Percentiles rank a stretch among this genome's conserved stretches.
These are phyloP conservation scores for Anabas testudineus DNA, from an alignment of 2,797 vertebrate species.

Conservation along the genomic window DNA sequence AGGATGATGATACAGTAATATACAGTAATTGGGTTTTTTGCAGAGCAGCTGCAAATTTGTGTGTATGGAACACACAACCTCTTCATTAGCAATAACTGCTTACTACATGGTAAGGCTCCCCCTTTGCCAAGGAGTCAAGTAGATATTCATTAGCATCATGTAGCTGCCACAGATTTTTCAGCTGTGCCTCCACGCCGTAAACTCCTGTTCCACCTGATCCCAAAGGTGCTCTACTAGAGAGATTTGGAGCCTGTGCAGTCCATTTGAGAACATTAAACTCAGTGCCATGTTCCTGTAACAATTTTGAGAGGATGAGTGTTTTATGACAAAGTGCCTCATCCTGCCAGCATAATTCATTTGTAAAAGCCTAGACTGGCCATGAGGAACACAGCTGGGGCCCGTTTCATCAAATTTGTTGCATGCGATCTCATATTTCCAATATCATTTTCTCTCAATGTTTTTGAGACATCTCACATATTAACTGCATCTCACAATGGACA, in stretches of 20 bases:
- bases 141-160: not conserved
- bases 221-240: slow-evolving; percentile 3
- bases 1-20: no score
- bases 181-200: not conserved
- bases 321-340: slow-evolving; percentile 29
- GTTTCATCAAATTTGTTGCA: slow-evolving; percentile 41
- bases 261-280: slow-evolving; percentile 29
- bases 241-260: slow-evolving; percentile 5
- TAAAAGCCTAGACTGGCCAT: slow-evolving; percentile 23
- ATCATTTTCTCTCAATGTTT: slow-evolving; percentile 25
- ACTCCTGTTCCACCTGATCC: slow-evolving; percentile 1
- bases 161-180: not conserved
- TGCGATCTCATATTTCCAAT: slow-evolving; percentile 34
- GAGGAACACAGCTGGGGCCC: slow-evolving; percentile 39
- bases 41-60: no score
- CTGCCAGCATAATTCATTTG: slow-evolving; percentile 39
- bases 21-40: no score
- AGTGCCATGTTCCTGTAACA: slow-evolving; percentile 10
- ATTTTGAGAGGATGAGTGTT: slow-evolving; percentile 28
- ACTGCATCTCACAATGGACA: slow-evolving; percentile 6
- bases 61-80: not conserved
- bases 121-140: not conserved
- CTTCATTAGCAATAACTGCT: not conserved
- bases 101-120: no score
- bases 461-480: slow-evolving; percentile 34